These are phyloP conservation scores for Drosophila saltans DNA, from an alignment of 1,140 invertebrate genomes.

Conservation along the genomic window DNA sequence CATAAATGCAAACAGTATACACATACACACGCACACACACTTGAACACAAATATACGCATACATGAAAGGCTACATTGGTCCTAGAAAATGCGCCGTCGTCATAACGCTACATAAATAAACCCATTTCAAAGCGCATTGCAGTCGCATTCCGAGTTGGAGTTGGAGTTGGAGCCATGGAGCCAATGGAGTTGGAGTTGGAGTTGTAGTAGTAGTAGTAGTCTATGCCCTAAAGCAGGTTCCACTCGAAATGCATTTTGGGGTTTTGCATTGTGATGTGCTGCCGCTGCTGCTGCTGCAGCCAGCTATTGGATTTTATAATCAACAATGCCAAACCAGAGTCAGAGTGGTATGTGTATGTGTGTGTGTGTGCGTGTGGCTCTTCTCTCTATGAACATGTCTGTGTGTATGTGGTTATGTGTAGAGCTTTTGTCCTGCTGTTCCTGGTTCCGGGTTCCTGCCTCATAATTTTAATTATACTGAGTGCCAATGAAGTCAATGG, in stretches of 20 bases:
- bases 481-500: slow-evolving; percentile 81
- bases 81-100: slow-evolving; percentile 53
- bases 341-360: slow-evolving; percentile 8
- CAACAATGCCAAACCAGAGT: slow-evolving; percentile 74
- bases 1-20: slow-evolving; percentile 48
- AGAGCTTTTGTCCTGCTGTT: slow-evolving; percentile 56
- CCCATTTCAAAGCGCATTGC: slow-evolving; percentile 71
- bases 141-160: slow-evolving; percentile 45
- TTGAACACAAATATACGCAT: slow-evolving; percentile 16
- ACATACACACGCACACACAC: slow-evolving; percentile 10
- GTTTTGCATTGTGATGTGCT: slow-evolving; percentile 59
- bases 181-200: slow-evolving; percentile 30
- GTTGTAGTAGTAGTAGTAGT: slow-evolving; percentile 14
- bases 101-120: slow-evolving; percentile 80
- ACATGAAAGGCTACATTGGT: slow-evolving; percentile 17
- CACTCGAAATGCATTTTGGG: slow-evolving; percentile 61
- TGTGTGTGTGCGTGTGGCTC: slow-evolving; percentile 12
- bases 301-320: slow-evolving; percentile 74
- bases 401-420: slow-evolving; percentile 2
- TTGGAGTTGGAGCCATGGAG: slow-evolving; percentile 22
- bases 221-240: slow-evolving; percentile 47
- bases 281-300: slow-evolving; percentile 14
- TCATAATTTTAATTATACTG: slow-evolving; percentile 82
- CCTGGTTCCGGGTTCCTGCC: slow-evolving; percentile 41
- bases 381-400: slow-evolving; percentile 17